These are phyloP conservation scores for Ameiurus melas DNA, from an alignment of 2,113 vertebrate genomes.

Conservation along the genomic window DNA sequence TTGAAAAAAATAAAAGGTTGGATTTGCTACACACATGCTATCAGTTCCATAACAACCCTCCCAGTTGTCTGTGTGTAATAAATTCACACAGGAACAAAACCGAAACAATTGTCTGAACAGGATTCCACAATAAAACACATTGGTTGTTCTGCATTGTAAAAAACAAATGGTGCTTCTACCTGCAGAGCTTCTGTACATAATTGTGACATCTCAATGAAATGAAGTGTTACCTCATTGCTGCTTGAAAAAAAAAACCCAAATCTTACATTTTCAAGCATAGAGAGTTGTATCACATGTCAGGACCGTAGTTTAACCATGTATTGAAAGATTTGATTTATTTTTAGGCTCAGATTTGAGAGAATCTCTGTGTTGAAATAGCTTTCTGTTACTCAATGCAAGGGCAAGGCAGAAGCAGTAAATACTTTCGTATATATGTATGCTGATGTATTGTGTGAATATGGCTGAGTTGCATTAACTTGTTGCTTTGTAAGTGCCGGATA, in stretches of 20 bases:
- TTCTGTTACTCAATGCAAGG: constrained; percentile 12
- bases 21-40: constrained; percentile 5
- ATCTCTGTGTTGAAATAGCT: background rate
- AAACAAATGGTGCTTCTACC: constrained; percentile 23
- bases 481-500: background rate
- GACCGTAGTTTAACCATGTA: background rate
- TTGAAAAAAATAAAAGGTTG: background rate
- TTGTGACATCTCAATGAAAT: background rate
- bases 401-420: constrained; percentile 13
- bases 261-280: background rate
- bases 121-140: background rate
- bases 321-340: constrained; percentile 12
- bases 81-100: constrained; percentile 8
- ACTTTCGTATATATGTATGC: constrained; percentile 22
- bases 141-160: constrained; percentile 21
- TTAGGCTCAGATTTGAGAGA: constrained; percentile 22
- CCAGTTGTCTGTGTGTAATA: background rate
- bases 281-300: background rate
- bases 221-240: constrained; percentile 20
- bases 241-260: background rate
- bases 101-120: background rate
- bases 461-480: background rate
- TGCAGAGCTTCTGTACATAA: background rate
- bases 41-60: constrained; percentile 16
- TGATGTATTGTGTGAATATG: constrained; percentile 16